Evolutionary conservation across 2,113 vertebrate species (phyloP).

Genomic region (Equus przewalskii): DNA sequence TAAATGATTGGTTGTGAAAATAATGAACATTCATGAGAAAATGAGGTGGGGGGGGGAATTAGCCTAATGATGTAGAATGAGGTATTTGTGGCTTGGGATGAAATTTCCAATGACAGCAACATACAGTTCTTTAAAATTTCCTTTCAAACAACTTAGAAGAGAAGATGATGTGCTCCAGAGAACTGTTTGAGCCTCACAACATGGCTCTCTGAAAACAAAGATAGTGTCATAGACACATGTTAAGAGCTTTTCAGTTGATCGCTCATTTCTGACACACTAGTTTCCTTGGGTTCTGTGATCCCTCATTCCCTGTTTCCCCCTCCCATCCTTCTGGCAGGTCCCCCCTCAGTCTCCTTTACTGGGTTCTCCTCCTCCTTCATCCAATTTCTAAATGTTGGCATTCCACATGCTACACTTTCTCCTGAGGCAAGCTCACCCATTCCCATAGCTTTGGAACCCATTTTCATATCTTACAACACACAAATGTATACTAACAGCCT

Average conservation of each 20-base stretch:
- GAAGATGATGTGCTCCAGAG: neutral
- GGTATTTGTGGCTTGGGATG: neutral
- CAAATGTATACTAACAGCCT: neutral
- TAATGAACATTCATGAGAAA: conserved; percentile 38
- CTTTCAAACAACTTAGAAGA: conserved; percentile 25
- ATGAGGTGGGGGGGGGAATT: neutral
- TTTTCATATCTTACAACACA: neutral
- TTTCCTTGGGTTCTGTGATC: neutral
- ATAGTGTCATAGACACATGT: neutral
- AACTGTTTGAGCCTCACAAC: neutral
- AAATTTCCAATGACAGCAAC: conserved; percentile 10
- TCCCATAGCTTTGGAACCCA: neutral
- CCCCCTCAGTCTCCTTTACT: neutral
- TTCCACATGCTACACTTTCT: neutral
- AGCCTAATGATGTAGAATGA: neutral
- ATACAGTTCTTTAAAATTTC: neutral
- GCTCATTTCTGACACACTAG: neutral
- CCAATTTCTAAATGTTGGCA: neutral
- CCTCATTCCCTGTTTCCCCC: neutral
- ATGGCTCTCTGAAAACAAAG: neutral
- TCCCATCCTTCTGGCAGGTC: neutral
- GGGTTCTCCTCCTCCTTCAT: neutral
- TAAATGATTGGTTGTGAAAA: conserved; percentile 44
- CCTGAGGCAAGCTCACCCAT: neutral
- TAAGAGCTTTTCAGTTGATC: neutral